These are phyloP conservation scores for Drosophila simulans DNA, from an alignment of 1,140 invertebrate genomes.

Conservation along the genomic window DNA sequence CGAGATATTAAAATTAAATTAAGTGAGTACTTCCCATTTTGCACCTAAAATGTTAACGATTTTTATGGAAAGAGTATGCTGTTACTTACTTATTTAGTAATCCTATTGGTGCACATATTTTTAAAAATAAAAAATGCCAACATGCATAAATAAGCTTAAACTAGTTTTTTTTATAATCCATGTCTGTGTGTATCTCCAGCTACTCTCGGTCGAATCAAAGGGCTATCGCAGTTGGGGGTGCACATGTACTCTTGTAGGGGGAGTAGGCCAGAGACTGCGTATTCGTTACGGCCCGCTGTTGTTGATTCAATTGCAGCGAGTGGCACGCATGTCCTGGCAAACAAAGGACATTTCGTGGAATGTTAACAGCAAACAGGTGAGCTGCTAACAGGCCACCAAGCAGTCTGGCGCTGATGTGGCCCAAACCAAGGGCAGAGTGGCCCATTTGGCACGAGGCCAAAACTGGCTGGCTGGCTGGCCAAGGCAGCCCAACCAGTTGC, in stretches of 20 bases:
- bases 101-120: no score
- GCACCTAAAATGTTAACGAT: no score
- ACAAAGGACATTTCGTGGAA: slow-evolving; percentile 21
- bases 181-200: slow-evolving; percentile 28
- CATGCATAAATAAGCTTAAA: no score
- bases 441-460: slow-evolving; percentile 51
- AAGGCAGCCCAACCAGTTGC: slow-evolving; percentile 69
- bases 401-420: slow-evolving; percentile 19
- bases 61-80: no score
- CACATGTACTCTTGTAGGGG: no score
- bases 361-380: slow-evolving; percentile 55
- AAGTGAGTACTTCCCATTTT: no score
- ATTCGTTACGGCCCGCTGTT: slow-evolving; percentile 44
- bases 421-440: slow-evolving; percentile 6
- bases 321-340: slow-evolving; percentile 29
- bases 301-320: slow-evolving; percentile 56
- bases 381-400: slow-evolving; percentile 26
- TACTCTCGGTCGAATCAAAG: slow-evolving; percentile 29
- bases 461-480: slow-evolving; percentile 16
- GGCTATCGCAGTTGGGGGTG: slow-evolving; percentile 12
- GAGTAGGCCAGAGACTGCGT: slow-evolving; percentile 24
- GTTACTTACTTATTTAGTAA: no score
- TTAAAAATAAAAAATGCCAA: no score
- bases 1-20: no score
- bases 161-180: slow-evolving; percentile 1